Evolutionary conservation across 1,140 invertebrate genomes (phyloP).

Genomic region (Musca domestica): DNA sequence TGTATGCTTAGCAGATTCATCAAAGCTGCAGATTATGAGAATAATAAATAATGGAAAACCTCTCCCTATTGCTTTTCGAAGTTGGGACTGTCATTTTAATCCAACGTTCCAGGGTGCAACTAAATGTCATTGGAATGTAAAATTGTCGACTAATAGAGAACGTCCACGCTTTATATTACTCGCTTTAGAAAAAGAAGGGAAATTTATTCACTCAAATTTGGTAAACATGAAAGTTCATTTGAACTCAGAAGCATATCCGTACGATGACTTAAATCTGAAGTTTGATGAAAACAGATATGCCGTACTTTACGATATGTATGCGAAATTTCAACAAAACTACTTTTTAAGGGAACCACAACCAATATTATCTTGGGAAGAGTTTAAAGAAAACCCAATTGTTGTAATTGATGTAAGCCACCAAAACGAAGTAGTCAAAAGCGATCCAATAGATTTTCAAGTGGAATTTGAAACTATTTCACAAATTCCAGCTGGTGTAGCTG

Average conservation of each 20-base stretch:
- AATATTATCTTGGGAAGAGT: not conserved
- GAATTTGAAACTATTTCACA: conserved; percentile 34
- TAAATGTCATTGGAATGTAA: not conserved
- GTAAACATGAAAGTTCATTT: conserved; percentile 37
- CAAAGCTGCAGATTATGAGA: not conserved
- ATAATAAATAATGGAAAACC: conserved; percentile 9
- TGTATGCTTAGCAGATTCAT: conserved; percentile 13
- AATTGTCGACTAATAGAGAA: not conserved
- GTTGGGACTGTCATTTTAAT: conserved; percentile 22
- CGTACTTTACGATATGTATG: conserved; percentile 24
- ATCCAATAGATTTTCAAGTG: conserved; percentile 34
- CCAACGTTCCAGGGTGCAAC: not conserved
- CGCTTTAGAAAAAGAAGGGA: not conserved
- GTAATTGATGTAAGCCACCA: conserved; percentile 39
- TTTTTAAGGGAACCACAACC: conserved; percentile 1
- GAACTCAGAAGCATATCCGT: conserved; percentile 38
- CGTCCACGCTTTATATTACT: not conserved
- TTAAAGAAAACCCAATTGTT: not conserved
- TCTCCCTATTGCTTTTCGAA: conserved; percentile 17
- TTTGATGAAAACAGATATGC: conserved; percentile 24
- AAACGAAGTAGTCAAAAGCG: conserved; percentile 32
- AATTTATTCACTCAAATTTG: conserved; percentile 26
- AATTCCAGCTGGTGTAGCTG: conserved; percentile 32
- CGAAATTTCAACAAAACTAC: conserved; percentile 29
- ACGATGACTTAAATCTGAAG: conserved; percentile 38